These are phyloP conservation scores for Poeciliopsis turneri DNA, from an alignment of 2,797 vertebrate genomes.

Conservation along the genomic window DNA sequence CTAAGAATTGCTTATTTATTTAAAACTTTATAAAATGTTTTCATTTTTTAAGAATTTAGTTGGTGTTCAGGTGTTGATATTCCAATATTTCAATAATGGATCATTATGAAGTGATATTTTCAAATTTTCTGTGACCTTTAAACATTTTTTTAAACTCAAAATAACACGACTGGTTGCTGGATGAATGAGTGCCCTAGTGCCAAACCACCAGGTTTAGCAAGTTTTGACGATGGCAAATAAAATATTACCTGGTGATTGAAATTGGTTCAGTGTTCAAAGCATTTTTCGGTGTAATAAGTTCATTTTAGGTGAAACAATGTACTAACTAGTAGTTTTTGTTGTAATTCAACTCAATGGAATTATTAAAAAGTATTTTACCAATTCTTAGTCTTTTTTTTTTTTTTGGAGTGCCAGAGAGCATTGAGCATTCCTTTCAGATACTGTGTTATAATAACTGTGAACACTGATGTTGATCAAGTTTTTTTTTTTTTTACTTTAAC, in stretches of 20 bases:
- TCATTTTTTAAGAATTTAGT: too few relatives aligned
- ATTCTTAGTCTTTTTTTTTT: neutral
- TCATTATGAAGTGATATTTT: too few relatives aligned
- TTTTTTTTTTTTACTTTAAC: neutral
- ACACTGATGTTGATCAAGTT: neutral
- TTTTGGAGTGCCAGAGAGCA: neutral
- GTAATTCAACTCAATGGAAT: neutral
- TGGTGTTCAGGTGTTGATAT: too few relatives aligned
- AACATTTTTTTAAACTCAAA: too few relatives aligned
- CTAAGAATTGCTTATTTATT: too few relatives aligned
- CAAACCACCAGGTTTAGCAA: too few relatives aligned
- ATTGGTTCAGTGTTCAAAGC: neutral
- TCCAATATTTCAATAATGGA: too few relatives aligned
- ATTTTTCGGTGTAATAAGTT: too few relatives aligned
- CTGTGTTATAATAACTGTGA: neutral
- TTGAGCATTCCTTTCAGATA: neutral
- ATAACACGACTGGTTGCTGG: too few relatives aligned
- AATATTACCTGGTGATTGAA: neutral
- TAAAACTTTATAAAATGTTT: too few relatives aligned
- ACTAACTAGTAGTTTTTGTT: neutral
- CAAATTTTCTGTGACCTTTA: too few relatives aligned
- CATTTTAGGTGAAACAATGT: neutral
- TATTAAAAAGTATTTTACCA: neutral
- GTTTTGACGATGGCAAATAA: neutral
- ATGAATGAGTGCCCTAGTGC: too few relatives aligned